Evolutionary conservation across 1,140 invertebrate species (phyloP).

Genomic region (Psilanteris sp.): DNA sequence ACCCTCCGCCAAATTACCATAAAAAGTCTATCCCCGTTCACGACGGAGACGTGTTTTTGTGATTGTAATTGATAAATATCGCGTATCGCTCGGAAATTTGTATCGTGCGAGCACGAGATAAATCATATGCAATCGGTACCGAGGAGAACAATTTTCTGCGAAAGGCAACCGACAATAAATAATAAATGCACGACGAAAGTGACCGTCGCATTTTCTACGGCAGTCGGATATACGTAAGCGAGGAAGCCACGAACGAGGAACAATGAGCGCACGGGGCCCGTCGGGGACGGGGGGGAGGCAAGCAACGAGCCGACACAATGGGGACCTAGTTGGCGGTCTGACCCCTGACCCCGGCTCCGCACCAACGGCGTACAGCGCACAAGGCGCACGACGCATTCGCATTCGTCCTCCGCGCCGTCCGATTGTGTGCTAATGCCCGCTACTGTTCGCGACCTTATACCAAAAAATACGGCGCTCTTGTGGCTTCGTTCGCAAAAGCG

Average conservation of each 20-base stretch:
- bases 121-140: constrained; percentile 57
- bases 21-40: constrained; percentile 33
- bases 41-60: constrained; percentile 9
- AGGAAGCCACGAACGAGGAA: constrained; percentile 72
- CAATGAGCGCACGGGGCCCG: constrained; percentile 68
- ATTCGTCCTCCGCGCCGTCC: constrained; percentile 72
- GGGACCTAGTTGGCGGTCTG: constrained; percentile 77
- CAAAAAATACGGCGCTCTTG: constrained; percentile 50
- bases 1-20: constrained; percentile 39
- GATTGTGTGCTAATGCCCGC: constrained; percentile 80
- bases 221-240: constrained; percentile 76
- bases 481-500: constrained; percentile 39
- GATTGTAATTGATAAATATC: constrained; percentile 53
- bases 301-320: constrained; percentile 75
- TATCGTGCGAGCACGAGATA: constrained; percentile 45
- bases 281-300: constrained; percentile 42
- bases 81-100: constrained; percentile 49
- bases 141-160: constrained; percentile 60
- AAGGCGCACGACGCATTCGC: constrained; percentile 70
- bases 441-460: constrained; percentile 70
- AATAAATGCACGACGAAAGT: constrained; percentile 63
- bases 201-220: constrained; percentile 60
- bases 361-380: constrained; percentile 64
- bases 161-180: constrained; percentile 58
- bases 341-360: constrained; percentile 74